Evolutionary conservation across 2,113 vertebrate species (phyloP), one percentile per base, ranked within the genome.

Genomic region (Pipa parva): DNA sequence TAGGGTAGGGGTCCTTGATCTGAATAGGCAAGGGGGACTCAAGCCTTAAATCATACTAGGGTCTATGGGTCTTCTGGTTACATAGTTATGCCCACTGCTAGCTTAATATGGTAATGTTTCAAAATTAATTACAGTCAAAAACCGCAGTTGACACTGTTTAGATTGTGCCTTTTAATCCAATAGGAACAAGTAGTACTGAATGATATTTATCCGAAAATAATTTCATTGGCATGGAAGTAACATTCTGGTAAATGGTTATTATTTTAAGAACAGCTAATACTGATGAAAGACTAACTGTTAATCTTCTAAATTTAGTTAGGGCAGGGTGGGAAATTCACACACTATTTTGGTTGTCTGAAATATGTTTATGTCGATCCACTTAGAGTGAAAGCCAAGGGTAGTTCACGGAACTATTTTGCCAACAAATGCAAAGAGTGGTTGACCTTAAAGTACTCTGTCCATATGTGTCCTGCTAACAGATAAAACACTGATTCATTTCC

Each of bases 381-480:
- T 18, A 20, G 18, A 52, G 37, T 50, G 59, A 58, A 25, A 42
- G 31, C 45, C 64, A 58, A 45, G 17, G 29, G 33, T 28, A 60
- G 46, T 54, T 70, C 58, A 61, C 46, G 66, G 66, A 51, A 70
- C 48, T 45, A 45, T 61, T 59, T 51, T 52, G 58, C 13, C 57
- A 60, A 61, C 58, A 70, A 58, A 70, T 42, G 48, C 36, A 50
- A 61, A 61, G 31, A 31, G 22, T 31, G 22, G 36, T 45, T 50
- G 64, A 67, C 42, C 64, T 25, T 10, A 26, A n/a, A n/a, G 18
- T 50, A 55, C 64, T 37, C 17, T 54, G 57, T n/a, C 52, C 57
- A 61, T 70, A 49, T 70, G 65, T 37, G 66, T 70, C 66, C 66
- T 70, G 66, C 58, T 70, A 61, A 70, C 66, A 70, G 65, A 69